Conservation (phyloP, 2,888 invertebrate species). For the Palloptera scutellata region DNA sequence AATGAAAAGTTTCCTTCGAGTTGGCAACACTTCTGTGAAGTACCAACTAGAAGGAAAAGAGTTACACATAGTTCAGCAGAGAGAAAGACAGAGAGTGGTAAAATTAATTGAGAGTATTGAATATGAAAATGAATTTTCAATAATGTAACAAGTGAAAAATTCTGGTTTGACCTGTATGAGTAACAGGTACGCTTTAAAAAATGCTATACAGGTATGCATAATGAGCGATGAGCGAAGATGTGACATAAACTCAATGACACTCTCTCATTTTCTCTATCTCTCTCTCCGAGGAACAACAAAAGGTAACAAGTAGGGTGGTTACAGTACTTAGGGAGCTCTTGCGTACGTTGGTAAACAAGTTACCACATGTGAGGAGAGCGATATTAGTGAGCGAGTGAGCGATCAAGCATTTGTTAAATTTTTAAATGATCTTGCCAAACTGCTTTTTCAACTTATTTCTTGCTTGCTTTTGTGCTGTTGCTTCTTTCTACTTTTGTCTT, state of each 20-base stretch:
- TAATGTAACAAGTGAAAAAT: constrained; percentile 56
- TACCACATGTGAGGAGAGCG: constrained; percentile 51
- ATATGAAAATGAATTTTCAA: constrained; percentile 49
- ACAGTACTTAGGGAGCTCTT: too few relatives aligned
- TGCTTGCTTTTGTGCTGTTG: background rate
- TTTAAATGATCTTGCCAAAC: constrained; percentile 52
- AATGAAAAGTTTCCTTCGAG: too few relatives aligned
- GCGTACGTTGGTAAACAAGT: constrained; percentile 42
- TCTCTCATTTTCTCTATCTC: too few relatives aligned
- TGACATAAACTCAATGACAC: too few relatives aligned
- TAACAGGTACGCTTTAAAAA: constrained; percentile 18
- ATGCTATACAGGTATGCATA: too few relatives aligned
- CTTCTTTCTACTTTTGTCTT: background rate
- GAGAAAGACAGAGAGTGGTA: constrained; percentile 2
- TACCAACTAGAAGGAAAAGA: too few relatives aligned
- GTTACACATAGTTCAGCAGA: background rate
- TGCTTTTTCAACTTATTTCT: constrained; percentile 46
- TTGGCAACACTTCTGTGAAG: too few relatives aligned
- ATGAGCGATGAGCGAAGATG: too few relatives aligned
- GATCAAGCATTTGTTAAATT: constrained; percentile 34
- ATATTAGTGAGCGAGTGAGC: background rate
- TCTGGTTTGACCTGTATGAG: constrained; percentile 32
- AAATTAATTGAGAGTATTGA: constrained; percentile 36
- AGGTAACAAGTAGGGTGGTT: too few relatives aligned
- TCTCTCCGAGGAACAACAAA: too few relatives aligned